Conservation (phyloP, 2,888 invertebrate species). For the Cheilosia variabilis region DNA sequence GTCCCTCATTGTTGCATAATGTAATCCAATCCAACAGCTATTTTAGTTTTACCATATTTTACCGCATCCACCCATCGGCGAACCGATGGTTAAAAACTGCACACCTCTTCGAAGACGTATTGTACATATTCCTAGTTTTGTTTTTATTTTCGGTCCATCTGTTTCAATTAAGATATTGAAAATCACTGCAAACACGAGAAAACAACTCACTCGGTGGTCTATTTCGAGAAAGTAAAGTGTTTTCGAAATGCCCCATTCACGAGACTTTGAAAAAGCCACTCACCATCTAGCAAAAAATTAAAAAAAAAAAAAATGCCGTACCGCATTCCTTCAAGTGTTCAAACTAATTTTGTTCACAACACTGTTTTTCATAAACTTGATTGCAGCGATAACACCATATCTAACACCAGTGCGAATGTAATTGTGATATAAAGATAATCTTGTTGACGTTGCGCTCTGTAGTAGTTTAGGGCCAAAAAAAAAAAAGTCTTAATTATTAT, state of each 20-base stretch:
- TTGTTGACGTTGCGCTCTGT: conserved; percentile 4
- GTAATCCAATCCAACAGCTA: no score
- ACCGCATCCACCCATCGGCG: no score
- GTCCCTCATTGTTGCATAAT: no score
- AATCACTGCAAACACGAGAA: background rate
- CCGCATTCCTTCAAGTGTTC: background rate
- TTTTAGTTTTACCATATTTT: no score
- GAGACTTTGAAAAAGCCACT: background rate
- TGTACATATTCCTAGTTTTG: background rate
- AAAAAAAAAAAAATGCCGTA: background rate
- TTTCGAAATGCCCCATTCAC: background rate
- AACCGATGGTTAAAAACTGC: no score
- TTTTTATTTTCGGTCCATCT: background rate
- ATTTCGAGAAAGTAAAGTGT: background rate
- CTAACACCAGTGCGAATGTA: conserved; percentile 15
- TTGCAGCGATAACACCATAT: conserved; percentile 15
- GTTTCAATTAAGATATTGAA: conserved; percentile 1
- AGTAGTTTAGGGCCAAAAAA: conserved; percentile 30
- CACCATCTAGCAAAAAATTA: background rate
- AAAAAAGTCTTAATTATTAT: conserved; percentile 34
- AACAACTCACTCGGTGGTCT: background rate
- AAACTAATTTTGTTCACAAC: background rate
- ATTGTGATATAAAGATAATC: conserved; percentile 27
- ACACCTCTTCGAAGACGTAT: no score
- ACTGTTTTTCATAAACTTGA: background rate